Base-by-base conservation (phyloP, 2,888 invertebrate genomes). In the Gisinianus flammeolus region DNA sequence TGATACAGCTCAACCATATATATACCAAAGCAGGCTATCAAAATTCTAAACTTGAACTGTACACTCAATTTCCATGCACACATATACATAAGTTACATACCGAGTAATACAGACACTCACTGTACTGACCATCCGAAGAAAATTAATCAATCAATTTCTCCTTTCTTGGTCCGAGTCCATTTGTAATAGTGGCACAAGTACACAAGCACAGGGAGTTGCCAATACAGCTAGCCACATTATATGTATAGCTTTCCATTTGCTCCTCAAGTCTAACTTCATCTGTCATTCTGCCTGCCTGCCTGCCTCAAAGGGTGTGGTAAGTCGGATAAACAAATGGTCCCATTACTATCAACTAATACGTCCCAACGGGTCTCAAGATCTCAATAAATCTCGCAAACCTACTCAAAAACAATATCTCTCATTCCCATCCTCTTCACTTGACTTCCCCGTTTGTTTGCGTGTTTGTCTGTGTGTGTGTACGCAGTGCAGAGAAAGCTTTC, bases 301-400 rank as follows among this genome's bases (percentile, higher is more conserved):
- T 66, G 26, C 52, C 30, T 73, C 33, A 67, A 24, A 76, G 80
- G 81, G 82, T 82, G 82, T 80, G 82, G 80, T 80, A 78, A 71
- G 78, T 76, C 78, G 77, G 76, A 79, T 76, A 82, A 82, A 81
- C 81, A 81, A 82, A 82, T 82, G 81, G 79, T 80, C 77, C 82
- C 79, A 80, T 82, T 82, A 82, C 79, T 77, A 80, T 73, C 79
- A 73, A 79, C 78, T 80, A 80, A 80, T 80, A 80, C 28, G 76
- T 75, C 75, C 71, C 77, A 77, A 79, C 75, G 73, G 77, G 71
- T 67, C 54, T 74, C 74, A 74, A 67, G 64, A 44, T 74, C 52
- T 52, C 66, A 66, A 74, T 74, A 74, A 74, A 74, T 74, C 74
- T 74, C 44, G 64, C 74, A 74, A 74, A 44, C 74, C 66, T 74